These are phyloP conservation scores for Coluber constrictor DNA, from an alignment of 2,797 vertebrate species.

Conservation along the genomic window DNA sequence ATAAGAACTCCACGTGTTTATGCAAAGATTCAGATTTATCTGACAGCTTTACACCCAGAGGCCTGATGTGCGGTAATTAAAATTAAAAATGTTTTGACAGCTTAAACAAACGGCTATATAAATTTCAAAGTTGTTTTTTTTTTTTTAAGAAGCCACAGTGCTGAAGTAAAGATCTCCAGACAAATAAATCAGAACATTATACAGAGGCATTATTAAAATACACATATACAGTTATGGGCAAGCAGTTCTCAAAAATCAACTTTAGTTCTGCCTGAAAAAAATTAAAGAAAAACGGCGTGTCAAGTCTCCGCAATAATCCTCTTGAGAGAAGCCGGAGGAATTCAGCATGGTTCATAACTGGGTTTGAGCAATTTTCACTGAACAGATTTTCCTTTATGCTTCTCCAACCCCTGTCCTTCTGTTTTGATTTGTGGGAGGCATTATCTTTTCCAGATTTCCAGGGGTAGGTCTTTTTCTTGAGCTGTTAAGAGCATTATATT, in stretches of 20 bases:
- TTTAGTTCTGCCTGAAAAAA: conserved; percentile 51
- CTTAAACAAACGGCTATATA: conserved; percentile 69
- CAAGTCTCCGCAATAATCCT: background rate
- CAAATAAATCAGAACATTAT: conserved; percentile 69
- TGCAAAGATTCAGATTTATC: conserved; percentile 68
- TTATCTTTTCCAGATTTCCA: background rate
- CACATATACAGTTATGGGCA: conserved; percentile 56
- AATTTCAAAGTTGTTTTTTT: conserved; percentile 62
- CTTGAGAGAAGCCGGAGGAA: conserved; percentile 30
- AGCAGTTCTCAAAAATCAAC: conserved; percentile 46
- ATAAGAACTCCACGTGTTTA: conserved; percentile 62
- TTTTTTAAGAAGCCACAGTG: conserved; percentile 52
- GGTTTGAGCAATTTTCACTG: background rate
- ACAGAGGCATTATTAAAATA: conserved; percentile 40
- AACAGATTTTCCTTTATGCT: background rate
- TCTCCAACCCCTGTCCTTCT: too few species aligned
- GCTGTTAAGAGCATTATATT: background rate
- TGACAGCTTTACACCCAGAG: conserved; percentile 71
- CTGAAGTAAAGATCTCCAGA: conserved; percentile 68
- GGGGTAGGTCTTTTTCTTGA: background rate
- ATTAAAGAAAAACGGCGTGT: background rate
- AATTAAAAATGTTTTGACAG: conserved; percentile 74
- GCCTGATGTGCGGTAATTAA: conserved; percentile 69
- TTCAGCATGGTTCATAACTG: conserved; percentile 17
- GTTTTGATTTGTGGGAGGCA: background rate